Conservation (phyloP, 2,797 vertebrate species). For the Siniperca scherzeri region DNA sequence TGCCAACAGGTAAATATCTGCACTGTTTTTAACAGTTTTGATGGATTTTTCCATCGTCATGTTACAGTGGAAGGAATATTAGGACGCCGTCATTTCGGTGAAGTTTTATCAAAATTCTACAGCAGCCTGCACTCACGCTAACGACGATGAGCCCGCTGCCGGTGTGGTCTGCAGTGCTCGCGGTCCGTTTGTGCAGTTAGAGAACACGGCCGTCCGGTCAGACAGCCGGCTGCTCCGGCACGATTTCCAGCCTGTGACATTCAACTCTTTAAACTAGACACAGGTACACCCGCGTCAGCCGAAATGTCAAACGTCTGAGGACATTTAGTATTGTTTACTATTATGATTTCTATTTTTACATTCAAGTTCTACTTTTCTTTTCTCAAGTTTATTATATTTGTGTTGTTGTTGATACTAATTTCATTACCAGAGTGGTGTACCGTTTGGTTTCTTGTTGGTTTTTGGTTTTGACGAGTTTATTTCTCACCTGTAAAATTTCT, state of each 20-base stretch:
- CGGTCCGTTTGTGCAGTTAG: neutral
- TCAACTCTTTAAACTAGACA: neutral
- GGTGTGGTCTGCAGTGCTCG: neutral
- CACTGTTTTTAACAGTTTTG: constrained; percentile 36
- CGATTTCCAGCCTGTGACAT: neutral
- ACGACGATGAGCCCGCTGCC: neutral
- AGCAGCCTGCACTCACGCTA: neutral
- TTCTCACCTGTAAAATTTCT: no score
- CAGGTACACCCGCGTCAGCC: no score
- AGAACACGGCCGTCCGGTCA: neutral
- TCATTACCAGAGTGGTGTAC: no score
- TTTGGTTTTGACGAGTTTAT: no score
- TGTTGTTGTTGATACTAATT: no score
- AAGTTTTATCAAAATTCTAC: neutral
- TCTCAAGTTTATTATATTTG: no score
- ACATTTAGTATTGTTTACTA: no score
- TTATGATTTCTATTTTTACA: no score
- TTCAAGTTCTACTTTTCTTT: no score
- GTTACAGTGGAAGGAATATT: neutral
- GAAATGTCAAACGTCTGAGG: no score
- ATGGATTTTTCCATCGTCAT: neutral
- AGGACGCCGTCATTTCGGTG: neutral
- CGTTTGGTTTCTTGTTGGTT: no score
- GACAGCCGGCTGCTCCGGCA: neutral
- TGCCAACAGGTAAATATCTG: constrained; percentile 85